A percentile compares a stretch with the other conserved stretches of the same genome.
Evolutionary conservation across 2,888 invertebrate genomes (phyloP).

Genomic region (Hypsopygia costalis): DNA sequence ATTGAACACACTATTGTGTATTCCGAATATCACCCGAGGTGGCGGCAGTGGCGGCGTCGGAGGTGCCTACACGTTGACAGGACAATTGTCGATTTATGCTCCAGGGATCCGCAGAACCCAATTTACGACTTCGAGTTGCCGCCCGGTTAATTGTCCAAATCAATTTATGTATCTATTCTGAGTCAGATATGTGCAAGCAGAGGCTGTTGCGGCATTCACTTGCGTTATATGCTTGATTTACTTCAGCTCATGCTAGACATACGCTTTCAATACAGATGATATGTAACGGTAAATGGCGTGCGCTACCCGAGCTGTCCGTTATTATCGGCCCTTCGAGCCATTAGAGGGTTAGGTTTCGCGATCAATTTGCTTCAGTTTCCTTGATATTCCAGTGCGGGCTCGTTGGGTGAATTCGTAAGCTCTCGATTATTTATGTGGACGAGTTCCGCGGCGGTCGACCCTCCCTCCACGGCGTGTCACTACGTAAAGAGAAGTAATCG

Average conservation of each 20-base stretch:
- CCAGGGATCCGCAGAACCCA: conserved; percentile 35
- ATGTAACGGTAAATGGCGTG: conserved; percentile 17
- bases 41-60: conserved; percentile 31
- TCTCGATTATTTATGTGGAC: conserved; percentile 70
- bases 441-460: conserved; percentile 35
- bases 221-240: conserved; percentile 16
- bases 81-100: conserved; percentile 63
- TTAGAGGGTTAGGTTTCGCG: conserved; percentile 47
- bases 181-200: conserved; percentile 17
- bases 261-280: conserved; percentile 11
- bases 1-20: conserved; percentile 8
- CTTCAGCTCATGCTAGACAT: conserved; percentile 4
- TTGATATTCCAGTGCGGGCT: conserved; percentile 45
- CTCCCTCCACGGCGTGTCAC: conserved; percentile 53
- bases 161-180: conserved; percentile 28
- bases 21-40: conserved; percentile 28
- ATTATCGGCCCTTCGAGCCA: conserved; percentile 32
- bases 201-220: conserved; percentile 11
- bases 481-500: conserved; percentile 67
- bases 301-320: conserved; percentile 26
- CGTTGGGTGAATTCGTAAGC: conserved; percentile 60
- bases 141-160: conserved; percentile 32
- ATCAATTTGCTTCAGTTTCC: conserved; percentile 56
- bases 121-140: conserved; percentile 40
- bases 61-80: conserved; percentile 52